phyloP scores from a whole-genome alignment of 2,797 vertebrate genomes.

The Nyctalus aviator region DNA sequence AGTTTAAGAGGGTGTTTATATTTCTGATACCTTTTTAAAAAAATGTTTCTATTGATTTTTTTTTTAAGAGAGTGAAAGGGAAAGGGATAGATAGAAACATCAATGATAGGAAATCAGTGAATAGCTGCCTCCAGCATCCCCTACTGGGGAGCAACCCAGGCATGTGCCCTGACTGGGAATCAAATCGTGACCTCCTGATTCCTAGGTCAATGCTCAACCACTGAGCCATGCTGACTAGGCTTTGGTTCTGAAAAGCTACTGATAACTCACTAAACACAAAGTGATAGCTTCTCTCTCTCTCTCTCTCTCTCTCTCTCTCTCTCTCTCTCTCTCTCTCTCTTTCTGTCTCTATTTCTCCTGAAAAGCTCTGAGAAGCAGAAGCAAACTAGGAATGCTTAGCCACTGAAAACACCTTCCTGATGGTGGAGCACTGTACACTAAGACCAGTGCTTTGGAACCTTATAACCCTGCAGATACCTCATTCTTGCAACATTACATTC shows the following conservation, averaged over 20 bases:
- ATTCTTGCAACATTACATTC: conserved; percentile 54
- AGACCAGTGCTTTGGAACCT: conserved; percentile 37
- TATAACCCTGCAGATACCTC: conserved; percentile 26
- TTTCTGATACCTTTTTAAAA: neutral
- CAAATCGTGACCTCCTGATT: too few species aligned
- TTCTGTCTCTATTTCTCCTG: neutral
- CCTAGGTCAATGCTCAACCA: too few species aligned
- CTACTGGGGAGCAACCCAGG: too few species aligned
- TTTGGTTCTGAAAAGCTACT: conserved; percentile 72
- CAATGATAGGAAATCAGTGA: too few species aligned
- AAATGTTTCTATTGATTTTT: too few species aligned
- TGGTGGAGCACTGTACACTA: conserved; percentile 29
- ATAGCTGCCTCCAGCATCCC: too few species aligned
- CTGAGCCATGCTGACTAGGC: too few species aligned
- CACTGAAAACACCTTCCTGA: neutral
- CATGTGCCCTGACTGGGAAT: too few species aligned
- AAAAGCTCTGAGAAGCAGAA: conserved; percentile 16
- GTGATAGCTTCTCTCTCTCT: neutral
- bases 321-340: neutral
- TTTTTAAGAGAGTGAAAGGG: too few species aligned
- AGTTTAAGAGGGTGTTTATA: conserved; percentile 69
- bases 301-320: neutral
- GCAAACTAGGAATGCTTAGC: neutral
- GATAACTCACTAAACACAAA: conserved; percentile 80
- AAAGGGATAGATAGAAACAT: too few species aligned